These are phyloP conservation scores for Brachyalestes nurse DNA, from an alignment of 2,797 vertebrate genomes.

Conservation along the genomic window DNA sequence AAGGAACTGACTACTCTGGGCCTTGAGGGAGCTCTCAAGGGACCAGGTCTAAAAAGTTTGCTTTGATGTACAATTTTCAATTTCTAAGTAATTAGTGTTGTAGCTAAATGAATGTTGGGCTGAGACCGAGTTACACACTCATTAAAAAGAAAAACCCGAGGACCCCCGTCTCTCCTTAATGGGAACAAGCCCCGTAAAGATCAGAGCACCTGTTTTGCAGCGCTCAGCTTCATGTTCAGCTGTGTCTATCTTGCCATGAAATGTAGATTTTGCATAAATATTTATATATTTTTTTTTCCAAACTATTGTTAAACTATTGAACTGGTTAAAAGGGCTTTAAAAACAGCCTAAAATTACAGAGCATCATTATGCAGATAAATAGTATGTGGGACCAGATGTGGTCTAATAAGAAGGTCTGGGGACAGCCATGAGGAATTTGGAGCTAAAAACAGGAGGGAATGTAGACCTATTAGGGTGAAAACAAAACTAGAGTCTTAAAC, in stretches of 20 bases:
- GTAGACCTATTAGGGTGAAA: too few species aligned
- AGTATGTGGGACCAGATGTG: too few species aligned
- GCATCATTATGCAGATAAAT: too few species aligned
- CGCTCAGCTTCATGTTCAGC: neutral
- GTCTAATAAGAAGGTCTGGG: neutral
- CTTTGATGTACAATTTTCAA: neutral
- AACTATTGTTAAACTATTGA: too few species aligned
- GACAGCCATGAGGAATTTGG: neutral
- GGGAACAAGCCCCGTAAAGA: neutral
- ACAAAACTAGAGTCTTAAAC: too few species aligned
- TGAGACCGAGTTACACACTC: neutral
- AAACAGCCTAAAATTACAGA: too few species aligned
- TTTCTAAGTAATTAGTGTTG: constrained; percentile 1
- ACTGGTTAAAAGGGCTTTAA: too few species aligned
- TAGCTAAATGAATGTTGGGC: neutral
- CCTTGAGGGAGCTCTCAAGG: neutral
- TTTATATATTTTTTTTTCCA: too few species aligned
- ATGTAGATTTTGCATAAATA: too few species aligned
- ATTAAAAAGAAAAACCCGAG: neutral
- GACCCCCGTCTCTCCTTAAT: neutral
- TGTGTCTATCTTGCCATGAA: too few species aligned
- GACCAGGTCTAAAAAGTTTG: neutral
- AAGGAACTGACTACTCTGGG: neutral
- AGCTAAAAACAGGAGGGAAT: neutral
- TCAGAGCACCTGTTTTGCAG: too few species aligned